Evolutionary conservation across 2,888 invertebrate genomes (phyloP), one percentile per base, ranked within the genome.

Genomic region (Pandemis cinnamomeana): DNA sequence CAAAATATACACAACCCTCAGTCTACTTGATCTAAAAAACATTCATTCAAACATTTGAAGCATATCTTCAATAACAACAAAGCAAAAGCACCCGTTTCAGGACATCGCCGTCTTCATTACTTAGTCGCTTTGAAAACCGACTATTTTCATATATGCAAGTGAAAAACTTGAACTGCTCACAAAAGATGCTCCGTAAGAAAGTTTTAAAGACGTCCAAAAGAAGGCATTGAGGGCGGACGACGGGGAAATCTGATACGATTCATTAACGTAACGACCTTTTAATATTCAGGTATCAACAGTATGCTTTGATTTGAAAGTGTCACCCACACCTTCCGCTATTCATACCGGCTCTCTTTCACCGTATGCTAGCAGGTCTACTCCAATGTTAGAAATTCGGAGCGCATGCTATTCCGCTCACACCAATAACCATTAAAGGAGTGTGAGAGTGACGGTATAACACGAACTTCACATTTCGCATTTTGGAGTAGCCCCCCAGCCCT

Each of bases 181-280:
- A 91, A 90, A 90, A 88, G 86, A 79, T 78, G 77, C 84, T 85
- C 80, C 79, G 86, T 84, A 83, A 85, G 86, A 86, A 89, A 83
- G 83, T 80, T 81, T 84, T 81, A 86, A 88, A 86, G 87, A 85
- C 86, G 85, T 81, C 89, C 88, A 81, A 90, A 91, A 90, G 90
- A 87, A 66, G 78, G 83, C 88, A 86, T 88, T 87, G 87, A 88
- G 83, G 87, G 81, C 83, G 82, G 27, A 27, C 11, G 87, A 86
- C 85, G 86, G 81, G 83, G 86, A 87, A 91, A 93, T 93, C 94
- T 92, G 94, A 94, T 94, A 94, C 91, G 94, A 92, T 94, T 94
- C 94, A 94, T 94, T 94, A 94, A 87, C 86, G 87, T 91, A 94
- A 94, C 90, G 93, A 92, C 86, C 90, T 92, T 91, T 94, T 92